Evolutionary conservation across 2,797 vertebrate genomes (phyloP), one percentile per base, ranked within the genome.

Genomic region (Sebastes ruberrimus): DNA sequence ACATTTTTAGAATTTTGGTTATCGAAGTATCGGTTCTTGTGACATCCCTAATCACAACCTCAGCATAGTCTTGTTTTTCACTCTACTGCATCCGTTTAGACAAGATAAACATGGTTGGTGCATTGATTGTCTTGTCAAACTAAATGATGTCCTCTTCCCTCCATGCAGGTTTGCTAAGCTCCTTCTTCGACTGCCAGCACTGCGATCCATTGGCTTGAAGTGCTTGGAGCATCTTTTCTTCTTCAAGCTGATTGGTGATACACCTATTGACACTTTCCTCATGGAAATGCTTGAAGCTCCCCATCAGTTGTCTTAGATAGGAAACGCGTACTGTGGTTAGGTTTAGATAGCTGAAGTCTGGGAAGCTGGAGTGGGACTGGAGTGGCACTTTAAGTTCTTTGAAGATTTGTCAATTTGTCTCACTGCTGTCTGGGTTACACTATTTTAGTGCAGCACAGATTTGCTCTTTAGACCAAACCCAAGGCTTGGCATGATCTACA

Each of bases 241-340:
- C 96, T 99, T 99, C 94, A 99, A 99, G 95, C 94, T 99, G 82
- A 99, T 99, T 0, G 98, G 98, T 67, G 97, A 99, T 95, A 99
- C 98, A 14, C 97, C 98, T 88, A 99, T 99, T 2, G 98, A 99
- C 96, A 99, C 98, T 89, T 99, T 99, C 89, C 97, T 99, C 71
- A 99, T 99, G 98, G 98, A 99, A 96, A 99, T 99, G 98, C 93
- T 99, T 95, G 98, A 99, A 96, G 97, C 98, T 65, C 97, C 98
- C 6, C 97, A 99, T 94, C 98, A 95, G 91, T 91, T 95, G 91
- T 92, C 94, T 84, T 96, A 95, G 90, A 90, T 88, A 87, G 88
- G 83, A 91, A 89, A 85, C 4, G 79, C 23, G 88, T 92, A 90
- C 89, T 95, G 93, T 95, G 93, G 93, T 91, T 88, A 82, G 91